A percentile compares a stretch with the other conserved stretches of the same genome.
phyloP scores from a whole-genome alignment of 2,888 invertebrate species.

The Taenaris catops region DNA sequence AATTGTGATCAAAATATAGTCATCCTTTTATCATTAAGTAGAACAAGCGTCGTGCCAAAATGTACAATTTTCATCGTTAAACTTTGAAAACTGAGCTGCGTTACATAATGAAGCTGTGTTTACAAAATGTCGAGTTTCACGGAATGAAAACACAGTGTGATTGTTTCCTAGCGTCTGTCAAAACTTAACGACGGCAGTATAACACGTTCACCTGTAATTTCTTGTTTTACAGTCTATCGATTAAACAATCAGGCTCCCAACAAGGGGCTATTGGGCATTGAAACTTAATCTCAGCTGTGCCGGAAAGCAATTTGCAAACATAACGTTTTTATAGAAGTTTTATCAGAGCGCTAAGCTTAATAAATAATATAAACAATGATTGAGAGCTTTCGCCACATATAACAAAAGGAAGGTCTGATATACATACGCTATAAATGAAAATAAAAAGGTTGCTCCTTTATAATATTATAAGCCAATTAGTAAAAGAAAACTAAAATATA shows the following conservation, averaged over 20 bases:
- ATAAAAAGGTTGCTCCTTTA: too few species aligned
- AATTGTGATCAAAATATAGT: too few species aligned
- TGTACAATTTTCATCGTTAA: conserved; percentile 14
- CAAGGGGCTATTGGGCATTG: conserved; percentile 53
- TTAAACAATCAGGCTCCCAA: conserved; percentile 28
- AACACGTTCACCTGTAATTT: conserved; percentile 35
- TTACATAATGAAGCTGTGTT: conserved; percentile 42
- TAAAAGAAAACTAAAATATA: too few species aligned
- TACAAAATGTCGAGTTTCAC: conserved; percentile 33
- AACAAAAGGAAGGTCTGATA: conserved; percentile 29
- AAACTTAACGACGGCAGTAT: conserved; percentile 30
- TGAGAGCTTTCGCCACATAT: conserved; percentile 28
- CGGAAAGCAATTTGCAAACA: conserved; percentile 65
- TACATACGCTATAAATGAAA: too few species aligned
- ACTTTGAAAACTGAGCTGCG: conserved; percentile 21
- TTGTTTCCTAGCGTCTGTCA: conserved; percentile 49
- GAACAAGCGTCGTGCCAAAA: neutral
- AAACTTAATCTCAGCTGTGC: conserved; percentile 68
- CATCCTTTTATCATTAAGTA: neutral
- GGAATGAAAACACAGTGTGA: conserved; percentile 36
- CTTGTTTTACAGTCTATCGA: conserved; percentile 37
- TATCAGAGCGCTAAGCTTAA: conserved; percentile 44
- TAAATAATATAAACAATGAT: conserved; percentile 46
- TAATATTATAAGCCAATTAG: too few species aligned
- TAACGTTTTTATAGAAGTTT: conserved; percentile 51